phyloP scores from a whole-genome alignment of 2,113 vertebrate genomes.

The Pseudonaja textilis region DNA sequence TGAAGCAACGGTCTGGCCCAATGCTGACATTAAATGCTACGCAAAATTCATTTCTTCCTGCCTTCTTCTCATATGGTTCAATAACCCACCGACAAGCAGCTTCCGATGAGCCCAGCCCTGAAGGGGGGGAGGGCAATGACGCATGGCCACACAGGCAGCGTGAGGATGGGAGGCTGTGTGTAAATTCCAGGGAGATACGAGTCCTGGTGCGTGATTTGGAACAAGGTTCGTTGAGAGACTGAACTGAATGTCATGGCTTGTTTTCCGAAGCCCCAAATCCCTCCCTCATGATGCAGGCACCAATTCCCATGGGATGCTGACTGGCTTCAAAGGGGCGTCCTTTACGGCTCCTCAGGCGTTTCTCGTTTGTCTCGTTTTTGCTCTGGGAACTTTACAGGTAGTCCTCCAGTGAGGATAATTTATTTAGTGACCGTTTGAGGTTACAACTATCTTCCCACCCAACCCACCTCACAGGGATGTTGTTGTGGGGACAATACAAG shows the following conservation, averaged over 20 bases:
- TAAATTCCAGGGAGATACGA: not conserved
- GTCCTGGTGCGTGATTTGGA: constrained; percentile 8
- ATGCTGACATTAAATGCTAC: not conserved
- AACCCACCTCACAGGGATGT: too few species aligned
- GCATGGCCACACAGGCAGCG: not conserved
- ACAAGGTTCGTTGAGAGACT: not conserved
- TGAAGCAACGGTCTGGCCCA: not conserved
- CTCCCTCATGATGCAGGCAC: constrained; percentile 7
- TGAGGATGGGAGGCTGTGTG: not conserved
- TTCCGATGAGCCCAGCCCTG: not conserved
- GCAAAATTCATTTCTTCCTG: not conserved
- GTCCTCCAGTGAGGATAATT: too few species aligned
- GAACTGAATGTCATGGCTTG: not conserved
- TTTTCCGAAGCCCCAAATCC: not conserved
- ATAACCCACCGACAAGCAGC: not conserved
- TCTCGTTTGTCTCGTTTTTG: not conserved
- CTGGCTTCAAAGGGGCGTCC: not conserved
- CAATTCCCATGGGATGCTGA: constrained; percentile 1
- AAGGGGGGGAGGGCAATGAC: not conserved
- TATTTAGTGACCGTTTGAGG: too few species aligned
- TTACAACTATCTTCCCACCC: too few species aligned
- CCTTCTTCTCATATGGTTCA: not conserved
- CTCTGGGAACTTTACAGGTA: not conserved
- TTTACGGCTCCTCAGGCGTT: not conserved
- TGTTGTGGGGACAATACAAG: too few species aligned